These are phyloP conservation scores for Gari tellinella DNA, from an alignment of 2,888 invertebrate species.

Conservation along the genomic window DNA sequence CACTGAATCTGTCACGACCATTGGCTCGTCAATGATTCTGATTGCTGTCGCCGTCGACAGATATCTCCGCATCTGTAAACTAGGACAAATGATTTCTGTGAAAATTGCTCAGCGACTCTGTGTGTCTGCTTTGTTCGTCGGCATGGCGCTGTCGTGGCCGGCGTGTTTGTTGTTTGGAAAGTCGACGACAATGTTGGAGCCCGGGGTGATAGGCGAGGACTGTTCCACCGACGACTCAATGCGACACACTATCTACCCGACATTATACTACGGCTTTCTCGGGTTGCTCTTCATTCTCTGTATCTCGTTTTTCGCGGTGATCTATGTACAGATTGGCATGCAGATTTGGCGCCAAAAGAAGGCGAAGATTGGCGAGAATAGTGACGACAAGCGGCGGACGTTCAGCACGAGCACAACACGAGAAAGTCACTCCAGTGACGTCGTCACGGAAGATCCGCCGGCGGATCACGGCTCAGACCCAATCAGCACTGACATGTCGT, in stretches of 20 bases:
- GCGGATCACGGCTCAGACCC: conserved; percentile 65
- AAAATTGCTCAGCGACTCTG: conserved; percentile 71
- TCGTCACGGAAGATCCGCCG: conserved; percentile 30
- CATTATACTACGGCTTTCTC: conserved; percentile 76
- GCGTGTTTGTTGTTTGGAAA: conserved; percentile 75
- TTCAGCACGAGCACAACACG: conserved; percentile 59
- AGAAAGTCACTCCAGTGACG: conserved; percentile 41
- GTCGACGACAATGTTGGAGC: conserved; percentile 63
- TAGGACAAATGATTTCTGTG: conserved; percentile 74
- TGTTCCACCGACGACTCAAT: conserved; percentile 79
- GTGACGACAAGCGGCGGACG: conserved; percentile 45
- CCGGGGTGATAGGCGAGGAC: conserved; percentile 68
- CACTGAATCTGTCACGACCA: conserved; percentile 75
- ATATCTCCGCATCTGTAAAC: conserved; percentile 75
- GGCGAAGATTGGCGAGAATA: conserved; percentile 64
- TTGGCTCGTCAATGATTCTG: conserved; percentile 76
- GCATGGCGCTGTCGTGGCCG: conserved; percentile 75
- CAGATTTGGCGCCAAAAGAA: conserved; percentile 76
- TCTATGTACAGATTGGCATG: conserved; percentile 74
- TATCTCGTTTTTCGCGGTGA: conserved; percentile 72
- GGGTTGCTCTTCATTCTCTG: conserved; percentile 75
- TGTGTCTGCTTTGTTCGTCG: conserved; percentile 69
- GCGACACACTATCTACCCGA: conserved; percentile 73
- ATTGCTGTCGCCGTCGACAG: conserved; percentile 78
- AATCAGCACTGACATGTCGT: conserved; percentile 76